phyloP scores from a whole-genome alignment of 2,888 invertebrate species.

The Tipula helvola region DNA sequence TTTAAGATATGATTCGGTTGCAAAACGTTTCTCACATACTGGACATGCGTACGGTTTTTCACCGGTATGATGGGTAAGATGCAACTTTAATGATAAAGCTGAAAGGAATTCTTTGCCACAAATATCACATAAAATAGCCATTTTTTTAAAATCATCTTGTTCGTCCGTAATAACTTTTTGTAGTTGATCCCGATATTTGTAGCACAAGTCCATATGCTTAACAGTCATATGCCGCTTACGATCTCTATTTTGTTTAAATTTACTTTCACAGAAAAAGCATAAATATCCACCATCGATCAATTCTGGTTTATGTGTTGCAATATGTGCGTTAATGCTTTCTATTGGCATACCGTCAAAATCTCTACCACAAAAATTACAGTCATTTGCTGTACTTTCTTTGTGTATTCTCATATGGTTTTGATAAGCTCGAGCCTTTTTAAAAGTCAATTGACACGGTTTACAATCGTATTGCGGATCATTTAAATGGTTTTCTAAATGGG shows the following conservation, averaged over 20 bases:
- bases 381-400: background rate
- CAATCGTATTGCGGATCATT: background rate
- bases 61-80: background rate
- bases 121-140: background rate
- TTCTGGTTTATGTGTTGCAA: background rate
- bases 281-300: background rate
- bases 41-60: background rate
- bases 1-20: background rate
- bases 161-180: background rate
- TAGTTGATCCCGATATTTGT: background rate
- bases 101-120: background rate
- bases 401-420: background rate
- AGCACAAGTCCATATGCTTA: background rate
- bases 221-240: background rate
- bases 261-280: constrained; percentile 4
- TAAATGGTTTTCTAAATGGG: background rate
- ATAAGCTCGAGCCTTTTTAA: background rate
- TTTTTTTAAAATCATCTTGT: background rate
- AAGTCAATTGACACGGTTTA: background rate
- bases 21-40: background rate
- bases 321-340: background rate
- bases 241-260: background rate
- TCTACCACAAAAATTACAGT: background rate
- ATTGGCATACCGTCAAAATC: background rate
- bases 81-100: background rate